These are phyloP conservation scores for Zophobas morio DNA, from an alignment of 1,140 invertebrate species.

Conservation along the genomic window DNA sequence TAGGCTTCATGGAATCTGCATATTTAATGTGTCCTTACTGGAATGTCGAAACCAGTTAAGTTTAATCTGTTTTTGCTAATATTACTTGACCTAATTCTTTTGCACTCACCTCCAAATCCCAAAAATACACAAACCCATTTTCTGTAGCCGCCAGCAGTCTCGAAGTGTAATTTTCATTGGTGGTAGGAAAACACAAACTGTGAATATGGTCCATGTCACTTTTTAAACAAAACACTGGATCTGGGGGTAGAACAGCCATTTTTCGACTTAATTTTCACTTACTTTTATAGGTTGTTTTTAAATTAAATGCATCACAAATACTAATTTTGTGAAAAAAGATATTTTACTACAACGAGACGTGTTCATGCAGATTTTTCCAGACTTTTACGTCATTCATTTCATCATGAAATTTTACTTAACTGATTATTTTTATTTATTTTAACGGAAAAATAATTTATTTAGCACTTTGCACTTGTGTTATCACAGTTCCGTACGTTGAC, in stretches of 20 bases:
- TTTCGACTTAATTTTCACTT: slow-evolving; percentile 6
- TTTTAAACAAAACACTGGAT: slow-evolving; percentile 78
- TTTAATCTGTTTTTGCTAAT: too few species aligned
- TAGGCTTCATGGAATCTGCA: too few species aligned
- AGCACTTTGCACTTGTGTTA: slow-evolving; percentile 10
- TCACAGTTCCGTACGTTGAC: slow-evolving; percentile 10
- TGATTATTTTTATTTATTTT: not conserved
- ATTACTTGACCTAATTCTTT: too few species aligned
- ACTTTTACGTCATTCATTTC: too few species aligned
- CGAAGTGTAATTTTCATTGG: slow-evolving; percentile 70
- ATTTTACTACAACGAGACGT: too few species aligned
- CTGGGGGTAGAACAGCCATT: slow-evolving; percentile 74
- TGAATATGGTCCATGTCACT: slow-evolving; percentile 79
- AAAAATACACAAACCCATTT: slow-evolving; percentile 79
- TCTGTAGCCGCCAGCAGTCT: slow-evolving; percentile 78
- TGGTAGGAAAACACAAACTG: slow-evolving; percentile 75
- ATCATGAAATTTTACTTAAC: not conserved
- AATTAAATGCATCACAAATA: not conserved
- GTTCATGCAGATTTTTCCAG: too few species aligned
- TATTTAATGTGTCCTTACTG: too few species aligned
- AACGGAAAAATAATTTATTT: not conserved
- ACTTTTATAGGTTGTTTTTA: not conserved
- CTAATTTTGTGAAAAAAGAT: too few species aligned
- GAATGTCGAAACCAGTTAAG: too few species aligned
- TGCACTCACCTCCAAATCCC: slow-evolving; percentile 78